A percentile compares a stretch with the other conserved stretches of the same genome.
Evolutionary conservation across 2,797 vertebrate species (phyloP).

Genomic region (Gymnoscopelus microlampas): DNA sequence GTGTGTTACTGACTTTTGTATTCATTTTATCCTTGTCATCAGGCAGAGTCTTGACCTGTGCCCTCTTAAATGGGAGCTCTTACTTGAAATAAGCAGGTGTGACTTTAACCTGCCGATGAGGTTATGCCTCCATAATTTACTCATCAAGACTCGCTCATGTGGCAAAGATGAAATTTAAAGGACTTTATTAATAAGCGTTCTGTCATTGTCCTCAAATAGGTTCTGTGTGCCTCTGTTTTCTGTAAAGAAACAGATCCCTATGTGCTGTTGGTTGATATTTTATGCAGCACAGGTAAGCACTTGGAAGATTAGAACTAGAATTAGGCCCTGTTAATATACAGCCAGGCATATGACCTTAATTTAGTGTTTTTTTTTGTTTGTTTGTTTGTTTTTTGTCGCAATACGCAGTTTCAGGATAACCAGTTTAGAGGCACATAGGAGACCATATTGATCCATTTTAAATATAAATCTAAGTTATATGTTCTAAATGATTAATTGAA

Average conservation of each 20-base stretch:
- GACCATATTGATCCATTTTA: conserved; percentile 3
- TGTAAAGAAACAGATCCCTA: not conserved
- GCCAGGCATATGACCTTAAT: conserved; percentile 43
- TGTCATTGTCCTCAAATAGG: not conserved
- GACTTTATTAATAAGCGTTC: not conserved
- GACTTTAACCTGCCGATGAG: not conserved
- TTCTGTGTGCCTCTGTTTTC: not conserved
- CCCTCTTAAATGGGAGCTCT: not conserved
- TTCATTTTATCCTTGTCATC: not conserved
- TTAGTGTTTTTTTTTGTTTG: not conserved
- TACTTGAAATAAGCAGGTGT: not conserved
- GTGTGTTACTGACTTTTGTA: not conserved
- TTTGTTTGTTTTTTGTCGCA: conserved; percentile 8
- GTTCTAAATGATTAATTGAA: conserved; percentile 5
- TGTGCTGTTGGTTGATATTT: not conserved
- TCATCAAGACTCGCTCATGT: not conserved
- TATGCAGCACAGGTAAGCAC: not conserved
- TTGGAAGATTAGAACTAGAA: too few relatives aligned
- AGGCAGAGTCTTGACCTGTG: not conserved
- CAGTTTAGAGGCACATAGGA: not conserved
- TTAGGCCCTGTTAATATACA: conserved; percentile 19
- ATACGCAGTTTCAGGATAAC: conserved; percentile 3
- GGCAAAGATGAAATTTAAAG: not conserved
- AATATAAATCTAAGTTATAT: conserved; percentile 26
- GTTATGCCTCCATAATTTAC: not conserved